Percentiles rank a stretch among this genome's conserved stretches.
phyloP scores from a whole-genome alignment of 2,113 vertebrate species.

The Platycercus adscitus region DNA sequence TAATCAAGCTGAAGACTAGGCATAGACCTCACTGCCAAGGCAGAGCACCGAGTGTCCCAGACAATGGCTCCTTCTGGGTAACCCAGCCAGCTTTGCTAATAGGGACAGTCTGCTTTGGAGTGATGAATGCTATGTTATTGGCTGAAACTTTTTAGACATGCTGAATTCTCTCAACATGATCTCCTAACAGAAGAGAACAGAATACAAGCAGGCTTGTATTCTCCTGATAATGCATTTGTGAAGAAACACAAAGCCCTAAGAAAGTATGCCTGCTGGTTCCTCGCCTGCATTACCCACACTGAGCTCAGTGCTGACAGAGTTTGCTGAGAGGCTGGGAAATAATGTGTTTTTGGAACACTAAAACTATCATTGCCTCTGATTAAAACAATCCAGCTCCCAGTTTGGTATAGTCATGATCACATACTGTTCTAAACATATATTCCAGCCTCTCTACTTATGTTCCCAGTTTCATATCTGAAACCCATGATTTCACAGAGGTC shows the following conservation, averaged over 20 bases:
- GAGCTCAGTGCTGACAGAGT: not conserved
- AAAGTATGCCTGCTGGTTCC: conserved; percentile 10
- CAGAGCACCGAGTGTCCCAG: not conserved
- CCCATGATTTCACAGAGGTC: conserved; percentile 74
- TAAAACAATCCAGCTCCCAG: conserved; percentile 66
- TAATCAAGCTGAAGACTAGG: conserved; percentile 48
- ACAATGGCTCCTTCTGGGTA: conserved; percentile 39
- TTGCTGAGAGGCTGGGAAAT: conserved; percentile 42
- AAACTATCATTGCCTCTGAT: conserved; percentile 67
- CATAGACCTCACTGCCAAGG: not conserved
- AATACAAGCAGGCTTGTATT: conserved; percentile 13
- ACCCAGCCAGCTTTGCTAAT: not conserved
- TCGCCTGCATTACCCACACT: not conserved
- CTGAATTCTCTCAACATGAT: conserved; percentile 29
- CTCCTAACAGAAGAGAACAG: conserved; percentile 13
- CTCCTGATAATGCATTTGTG: not conserved
- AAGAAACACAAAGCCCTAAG: conserved; percentile 6
- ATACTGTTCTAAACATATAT: conserved; percentile 64
- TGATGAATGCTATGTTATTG: conserved; percentile 27
- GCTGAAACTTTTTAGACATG: not conserved
- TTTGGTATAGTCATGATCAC: conserved; percentile 65
- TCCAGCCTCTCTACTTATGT: conserved; percentile 56
- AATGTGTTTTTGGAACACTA: conserved; percentile 54
- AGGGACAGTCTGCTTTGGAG: not conserved
- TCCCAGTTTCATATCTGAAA: conserved; percentile 60